Conservation (phyloP, 2,888 invertebrate species). For the Epiblema foenella region DNA sequence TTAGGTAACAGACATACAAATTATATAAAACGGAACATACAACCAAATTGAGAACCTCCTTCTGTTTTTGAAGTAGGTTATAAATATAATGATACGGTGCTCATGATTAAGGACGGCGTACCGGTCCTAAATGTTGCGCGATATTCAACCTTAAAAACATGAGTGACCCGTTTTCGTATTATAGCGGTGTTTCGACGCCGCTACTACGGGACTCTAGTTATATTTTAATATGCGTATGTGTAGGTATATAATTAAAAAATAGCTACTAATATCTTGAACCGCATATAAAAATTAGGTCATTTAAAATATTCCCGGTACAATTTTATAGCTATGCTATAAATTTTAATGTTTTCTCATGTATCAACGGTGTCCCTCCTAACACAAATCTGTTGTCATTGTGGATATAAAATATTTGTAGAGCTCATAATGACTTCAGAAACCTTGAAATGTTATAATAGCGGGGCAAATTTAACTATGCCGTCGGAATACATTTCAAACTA, state of each 20-base stretch:
- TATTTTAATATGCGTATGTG: too few relatives aligned
- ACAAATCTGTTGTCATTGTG: constrained; percentile 37
- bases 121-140: too few relatives aligned
- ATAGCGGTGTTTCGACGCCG: too few relatives aligned
- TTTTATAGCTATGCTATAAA: constrained; percentile 26
- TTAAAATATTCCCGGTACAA: background rate
- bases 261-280: background rate
- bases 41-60: too few relatives aligned
- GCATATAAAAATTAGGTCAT: constrained; percentile 15
- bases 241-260: background rate
- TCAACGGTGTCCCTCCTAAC: constrained; percentile 17
- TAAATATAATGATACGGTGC: too few relatives aligned
- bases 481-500: background rate
- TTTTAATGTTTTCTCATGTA: constrained; percentile 13
- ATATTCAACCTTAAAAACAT: too few relatives aligned
- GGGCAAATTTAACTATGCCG: constrained; percentile 30
- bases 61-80: too few relatives aligned
- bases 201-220: too few relatives aligned
- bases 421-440: constrained; percentile 32
- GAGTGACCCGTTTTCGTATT: too few relatives aligned
- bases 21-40: too few relatives aligned
- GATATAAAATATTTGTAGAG: constrained; percentile 43
- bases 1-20: too few relatives aligned
- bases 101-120: too few relatives aligned
- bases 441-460: constrained; percentile 37